Base-by-base conservation (phyloP, 92 coral and sea anemone species). In the Palythoa caribaeorum region DNA sequence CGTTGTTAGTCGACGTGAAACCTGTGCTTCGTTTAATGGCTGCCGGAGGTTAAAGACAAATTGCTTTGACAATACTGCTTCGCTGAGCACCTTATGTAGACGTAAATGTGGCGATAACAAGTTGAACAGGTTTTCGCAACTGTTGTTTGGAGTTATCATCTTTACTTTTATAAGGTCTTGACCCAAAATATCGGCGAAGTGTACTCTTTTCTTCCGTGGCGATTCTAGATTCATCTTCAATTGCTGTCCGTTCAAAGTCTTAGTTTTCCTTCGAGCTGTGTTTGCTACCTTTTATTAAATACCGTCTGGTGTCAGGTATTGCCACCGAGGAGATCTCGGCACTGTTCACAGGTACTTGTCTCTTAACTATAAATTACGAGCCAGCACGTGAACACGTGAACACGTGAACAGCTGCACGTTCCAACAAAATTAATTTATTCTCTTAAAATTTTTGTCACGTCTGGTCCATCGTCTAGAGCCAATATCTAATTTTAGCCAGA, bases 121-220 rank as follows among this genome's bases (percentile, higher is more conserved):
- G 12, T 37, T 9, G 38, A 79, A 13, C 48, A 96, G 85, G 88
- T 95, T 92, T 73, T 96, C 99, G 69, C 90, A 91, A 74, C 98
- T 94, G 73, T 79, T 94, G 84, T 92, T 90, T n/a, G 98, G 98
- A 17, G 98, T 95, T 76, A 96, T 96, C 63, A 90, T 68, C 80
- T 92, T 93, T 53, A 96, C 96, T 2, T 95, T 92, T 11, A 92
- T 98, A n/a, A 96, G 92, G 4, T 92, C 90, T 79, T 90, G 93
- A 17, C 99, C 99, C 54, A 92, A 86, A 47, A 90, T 89, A 72
- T 97, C 99, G 13, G 99, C 99, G 70, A 97, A 97, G 38, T 95
- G 96, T 55, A 97, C 99, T 39, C 87, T 96, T 48, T 95, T 90
- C 68, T 91, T 91, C 72, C 36, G 65, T 9, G 84, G 53, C 19